Base-by-base conservation (phyloP, 2,888 invertebrate genomes). In the Sarcophaga caerulescens region DNA sequence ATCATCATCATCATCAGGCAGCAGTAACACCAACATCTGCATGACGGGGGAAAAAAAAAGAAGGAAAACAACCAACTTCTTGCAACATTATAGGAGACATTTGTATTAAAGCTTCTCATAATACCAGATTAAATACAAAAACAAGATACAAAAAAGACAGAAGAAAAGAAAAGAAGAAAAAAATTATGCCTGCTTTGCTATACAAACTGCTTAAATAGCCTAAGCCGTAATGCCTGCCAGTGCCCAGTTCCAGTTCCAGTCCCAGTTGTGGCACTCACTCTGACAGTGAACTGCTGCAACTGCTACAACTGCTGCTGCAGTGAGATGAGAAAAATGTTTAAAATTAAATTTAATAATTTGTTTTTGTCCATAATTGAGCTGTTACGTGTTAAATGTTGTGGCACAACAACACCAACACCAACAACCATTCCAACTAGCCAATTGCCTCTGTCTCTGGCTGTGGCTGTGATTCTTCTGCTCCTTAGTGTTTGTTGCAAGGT, bases 281-380 rank as follows among this genome's bases (percentile, higher is more conserved):
- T n/a, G n/a, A n/a, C n/a, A n/a, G n/a, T n/a, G n/a, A n/a, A n/a
- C 23, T 23, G 23, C 23, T 23, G 23, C 23, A 23, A 23, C 60
- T 47, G 14, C 52, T n/a, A n/a, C n/a, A n/a, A n/a, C n/a, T 52
- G 17, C 52, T 52, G n/a, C 25, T 44, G 11, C n/a, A 17, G 21
- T n/a, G 10, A 14, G 12, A 17, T 52, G 71, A 62, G 80, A 83
- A 86, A 81, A 78, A 75, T 74, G 76, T 17, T 66, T 63, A 84
- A 85, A 86, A 84, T 84, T 84, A 86, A 86, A 86, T 84, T 86
- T 86, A 84, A 86, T 84, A 86, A 86, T 86, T 86, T 86, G 86
- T 84, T 86, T 86, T 86, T 86, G 70, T 81, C 35, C 78, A 86
- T 86, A 86, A 86, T 84, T 86, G 84, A 84, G 84, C 75, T 84